A percentile compares a stretch with the other conserved stretches of the same genome.
Conservation (phyloP, 2,888 invertebrate genomes). For the Poecilus cupreus region DNA sequence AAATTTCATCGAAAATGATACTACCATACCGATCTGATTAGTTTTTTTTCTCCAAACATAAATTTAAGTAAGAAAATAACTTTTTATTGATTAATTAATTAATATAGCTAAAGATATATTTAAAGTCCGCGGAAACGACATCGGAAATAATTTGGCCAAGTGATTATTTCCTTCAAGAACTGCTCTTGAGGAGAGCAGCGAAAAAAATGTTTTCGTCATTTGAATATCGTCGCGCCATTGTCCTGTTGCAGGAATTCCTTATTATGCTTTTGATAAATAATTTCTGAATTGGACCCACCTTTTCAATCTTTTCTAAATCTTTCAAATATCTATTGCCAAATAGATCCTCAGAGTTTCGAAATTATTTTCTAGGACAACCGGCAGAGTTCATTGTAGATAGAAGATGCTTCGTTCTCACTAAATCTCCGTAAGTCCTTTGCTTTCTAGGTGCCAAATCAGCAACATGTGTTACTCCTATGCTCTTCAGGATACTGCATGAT, state of each 20-base stretch:
- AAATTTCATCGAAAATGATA: background rate
- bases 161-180: background rate
- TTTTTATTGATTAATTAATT: background rate
- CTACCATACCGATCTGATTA: background rate
- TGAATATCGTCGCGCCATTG: background rate
- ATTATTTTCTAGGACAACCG: background rate
- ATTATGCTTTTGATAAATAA: background rate
- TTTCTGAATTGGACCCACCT: background rate
- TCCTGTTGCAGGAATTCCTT: background rate
- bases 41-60: background rate
- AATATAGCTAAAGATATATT: background rate
- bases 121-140: background rate
- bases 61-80: background rate
- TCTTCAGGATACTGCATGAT: no score
- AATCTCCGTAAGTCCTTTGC: background rate
- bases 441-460: no score
- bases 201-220: constrained; percentile 11
- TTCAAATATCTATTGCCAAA: background rate
- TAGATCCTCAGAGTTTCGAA: background rate
- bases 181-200: background rate
- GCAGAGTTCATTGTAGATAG: background rate
- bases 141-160: background rate
- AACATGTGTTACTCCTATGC: no score
- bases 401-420: background rate
- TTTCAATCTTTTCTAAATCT: background rate